These are phyloP conservation scores for Scrobipalpa atriplicella DNA, from an alignment of 2,888 invertebrate genomes.

Conservation along the genomic window DNA sequence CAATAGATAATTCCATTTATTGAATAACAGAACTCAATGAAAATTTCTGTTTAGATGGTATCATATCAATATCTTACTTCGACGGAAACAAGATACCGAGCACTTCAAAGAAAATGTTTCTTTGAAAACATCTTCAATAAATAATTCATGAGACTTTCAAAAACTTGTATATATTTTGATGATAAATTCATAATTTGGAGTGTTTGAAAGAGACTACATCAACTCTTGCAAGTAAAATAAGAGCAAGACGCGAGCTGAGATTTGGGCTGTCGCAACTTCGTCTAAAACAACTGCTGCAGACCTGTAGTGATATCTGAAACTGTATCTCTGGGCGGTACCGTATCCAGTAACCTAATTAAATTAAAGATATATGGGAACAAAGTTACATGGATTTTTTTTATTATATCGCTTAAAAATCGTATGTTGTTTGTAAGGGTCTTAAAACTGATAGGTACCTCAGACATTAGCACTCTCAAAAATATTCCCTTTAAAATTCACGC, in stretches of 20 bases:
- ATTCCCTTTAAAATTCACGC: background rate
- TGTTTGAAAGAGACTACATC: background rate
- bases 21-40: background rate
- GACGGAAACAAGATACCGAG: constrained; percentile 4
- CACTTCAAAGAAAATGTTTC: constrained; percentile 11
- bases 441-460: background rate
- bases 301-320: too few relatives aligned
- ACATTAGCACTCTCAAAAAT: background rate
- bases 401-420: too few relatives aligned
- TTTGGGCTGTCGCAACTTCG: too few relatives aligned
- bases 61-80: background rate
- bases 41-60: background rate
- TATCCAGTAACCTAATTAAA: too few relatives aligned
- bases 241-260: background rate
- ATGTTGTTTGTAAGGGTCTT: background rate
- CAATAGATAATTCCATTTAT: constrained; percentile 3
- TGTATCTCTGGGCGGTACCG: too few relatives aligned
- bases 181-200: constrained; percentile 10
- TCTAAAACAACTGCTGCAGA: too few relatives aligned
- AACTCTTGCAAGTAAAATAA: background rate
- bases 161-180: constrained; percentile 14
- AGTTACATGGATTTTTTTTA: too few relatives aligned
- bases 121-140: constrained; percentile 5
- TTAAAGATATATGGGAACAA: too few relatives aligned
- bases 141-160: constrained; percentile 7